Conservation (phyloP, 2,888 invertebrate species). For the Liopterus haemorrhoidalis region DNA sequence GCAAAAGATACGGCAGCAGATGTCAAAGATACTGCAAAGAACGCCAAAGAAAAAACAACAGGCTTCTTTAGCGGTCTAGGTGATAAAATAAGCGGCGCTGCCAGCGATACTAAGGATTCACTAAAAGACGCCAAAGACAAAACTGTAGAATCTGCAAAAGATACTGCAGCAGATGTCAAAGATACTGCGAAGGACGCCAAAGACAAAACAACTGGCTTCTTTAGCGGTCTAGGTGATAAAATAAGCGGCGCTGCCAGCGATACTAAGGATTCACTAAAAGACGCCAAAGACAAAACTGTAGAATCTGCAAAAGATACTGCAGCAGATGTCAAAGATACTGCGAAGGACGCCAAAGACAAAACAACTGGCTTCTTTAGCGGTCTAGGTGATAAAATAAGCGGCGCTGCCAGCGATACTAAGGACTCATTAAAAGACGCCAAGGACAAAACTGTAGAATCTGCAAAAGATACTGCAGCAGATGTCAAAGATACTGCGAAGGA, state of each 20-base stretch:
- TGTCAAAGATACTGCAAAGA: constrained; percentile 31
- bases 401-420: constrained; percentile 6
- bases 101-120: constrained; percentile 27
- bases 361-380: background rate
- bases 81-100: constrained; percentile 13
- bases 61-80: constrained; percentile 16
- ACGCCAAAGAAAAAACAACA: constrained; percentile 33
- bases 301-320: background rate
- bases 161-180: constrained; percentile 23
- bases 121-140: constrained; percentile 24
- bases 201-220: constrained; percentile 20
- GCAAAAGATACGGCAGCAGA: constrained; percentile 4
- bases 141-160: constrained; percentile 24
- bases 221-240: constrained; percentile 16
- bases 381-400: background rate
- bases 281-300: constrained; percentile 5
- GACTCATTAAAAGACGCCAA: constrained; percentile 15
- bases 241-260: constrained; percentile 11
- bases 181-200: constrained; percentile 14
- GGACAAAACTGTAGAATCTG: constrained; percentile 12
- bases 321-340: no score
- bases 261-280: constrained; percentile 20
- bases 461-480: constrained; percentile 27
- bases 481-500: constrained; percentile 18
- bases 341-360: no score